Base-by-base conservation (phyloP, 2,888 invertebrate species). In the Leptinotarsa juncta region DNA sequence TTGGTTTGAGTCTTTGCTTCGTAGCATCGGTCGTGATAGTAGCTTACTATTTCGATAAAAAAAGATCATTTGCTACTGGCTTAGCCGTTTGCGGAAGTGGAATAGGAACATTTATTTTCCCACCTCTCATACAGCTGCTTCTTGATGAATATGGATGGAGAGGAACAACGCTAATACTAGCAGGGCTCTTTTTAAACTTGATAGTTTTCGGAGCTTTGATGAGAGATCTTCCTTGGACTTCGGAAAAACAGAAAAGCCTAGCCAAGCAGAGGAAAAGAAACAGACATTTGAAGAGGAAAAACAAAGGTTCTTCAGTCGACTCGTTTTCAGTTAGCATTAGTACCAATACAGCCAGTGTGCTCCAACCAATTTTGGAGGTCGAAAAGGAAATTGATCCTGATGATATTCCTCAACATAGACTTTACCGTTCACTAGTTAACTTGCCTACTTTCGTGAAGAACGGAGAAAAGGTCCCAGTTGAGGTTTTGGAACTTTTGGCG, bases 1-100 rank as follows among this genome's bases (percentile, higher is more conserved):
- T 96, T 82, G 96, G 96, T 16, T 89, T 96, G 78, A 95, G 95
- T 81, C 89, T 96, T 75, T 96, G 95, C 86, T 96, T 96, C 87
- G 96, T 96, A 69, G 94, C 96, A n/a, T 95, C 96, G 1, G 95
- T 96, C 7, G 96, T 96, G 3, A 95, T 95, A 80, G 96, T 97
- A 49, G 96, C 96, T 1, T 96, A 96, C 86, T 96, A 96, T 86
- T 97, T 97, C 86, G 95, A 96, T 84, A 94, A 94, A 86, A 92
- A 91, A 84, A 90, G 96, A 74, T 95, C 95, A 0, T 91, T 96
- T 78, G 97, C 96, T 7, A 96, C 96, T 15, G 96, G 96, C 0
- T 89, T 96, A 69, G 94, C 95, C 1, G 95, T 96, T 0, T 96
- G 95, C 87, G 96, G 96, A 3, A 95, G 95, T 81, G 96, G 96